phyloP scores from a whole-genome alignment of 2,797 vertebrate genomes.

The Poecilia velifera region DNA sequence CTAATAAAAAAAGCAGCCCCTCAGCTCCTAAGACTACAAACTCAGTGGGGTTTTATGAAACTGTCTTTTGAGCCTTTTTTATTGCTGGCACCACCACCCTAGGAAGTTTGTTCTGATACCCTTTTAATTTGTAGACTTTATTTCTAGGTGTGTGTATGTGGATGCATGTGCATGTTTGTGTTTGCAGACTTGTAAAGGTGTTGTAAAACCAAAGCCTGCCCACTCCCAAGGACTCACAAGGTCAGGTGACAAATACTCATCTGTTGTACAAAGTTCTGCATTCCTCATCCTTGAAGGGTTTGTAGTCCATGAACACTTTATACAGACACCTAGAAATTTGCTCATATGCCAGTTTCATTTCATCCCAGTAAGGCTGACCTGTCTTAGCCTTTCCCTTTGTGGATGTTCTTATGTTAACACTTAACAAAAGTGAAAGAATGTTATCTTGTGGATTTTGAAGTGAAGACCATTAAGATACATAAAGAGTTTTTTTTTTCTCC shows the following conservation, averaged over 20 bases:
- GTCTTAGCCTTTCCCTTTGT: neutral
- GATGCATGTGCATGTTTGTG: neutral
- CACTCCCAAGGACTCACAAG: neutral
- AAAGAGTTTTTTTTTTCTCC: neutral
- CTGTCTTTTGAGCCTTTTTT: constrained; percentile 20
- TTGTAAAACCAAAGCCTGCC: constrained; percentile 5
- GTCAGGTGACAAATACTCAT: constrained; percentile 9
- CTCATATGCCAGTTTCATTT: neutral
- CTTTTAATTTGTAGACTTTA: constrained; percentile 23
- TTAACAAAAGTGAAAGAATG: neutral
- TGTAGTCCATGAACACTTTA: neutral
- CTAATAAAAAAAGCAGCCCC: constrained; percentile 29
- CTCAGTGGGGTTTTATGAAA: constrained; percentile 27
- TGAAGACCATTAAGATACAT: neutral
- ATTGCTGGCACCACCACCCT: neutral
- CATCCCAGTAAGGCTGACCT: neutral
- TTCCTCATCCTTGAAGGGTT: neutral
- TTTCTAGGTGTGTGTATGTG: neutral
- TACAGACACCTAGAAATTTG: neutral
- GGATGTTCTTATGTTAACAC: neutral
- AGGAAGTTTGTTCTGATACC: constrained; percentile 11
- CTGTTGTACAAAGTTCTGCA: neutral
- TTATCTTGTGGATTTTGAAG: neutral
- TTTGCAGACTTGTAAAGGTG: constrained; percentile 27
- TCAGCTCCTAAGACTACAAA: constrained; percentile 21